phyloP scores from a whole-genome alignment of 1,140 invertebrate species.

The Paralvinella palmiformis region DNA sequence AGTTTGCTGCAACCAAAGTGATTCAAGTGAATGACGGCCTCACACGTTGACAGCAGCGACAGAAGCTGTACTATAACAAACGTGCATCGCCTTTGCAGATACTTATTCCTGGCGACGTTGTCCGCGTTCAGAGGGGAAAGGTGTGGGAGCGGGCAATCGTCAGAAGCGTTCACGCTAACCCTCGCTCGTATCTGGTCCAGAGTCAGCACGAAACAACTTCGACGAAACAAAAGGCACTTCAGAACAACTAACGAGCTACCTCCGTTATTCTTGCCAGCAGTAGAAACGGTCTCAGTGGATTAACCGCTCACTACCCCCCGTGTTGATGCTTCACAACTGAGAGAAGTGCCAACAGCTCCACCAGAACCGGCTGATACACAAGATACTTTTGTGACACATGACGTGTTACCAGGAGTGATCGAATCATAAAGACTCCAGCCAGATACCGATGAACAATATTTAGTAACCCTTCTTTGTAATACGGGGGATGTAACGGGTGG shows the following conservation, averaged over 20 bases:
- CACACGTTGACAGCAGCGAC: background rate
- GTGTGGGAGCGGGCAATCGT: background rate
- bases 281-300: background rate
- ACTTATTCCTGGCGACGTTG: background rate
- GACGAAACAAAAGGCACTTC: constrained; percentile 10
- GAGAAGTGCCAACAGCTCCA: constrained; percentile 5
- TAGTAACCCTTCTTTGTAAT: too few species aligned
- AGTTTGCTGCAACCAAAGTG: constrained; percentile 5
- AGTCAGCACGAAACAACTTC: background rate
- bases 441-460: too few species aligned
- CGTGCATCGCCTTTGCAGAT: background rate
- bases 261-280: background rate
- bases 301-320: background rate
- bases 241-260: background rate
- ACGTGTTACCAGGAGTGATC: too few species aligned
- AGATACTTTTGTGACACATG: background rate
- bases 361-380: constrained; percentile 4
- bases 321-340: background rate
- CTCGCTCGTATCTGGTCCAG: background rate
- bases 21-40: background rate
- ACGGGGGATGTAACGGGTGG: too few species aligned
- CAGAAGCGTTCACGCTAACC: too few species aligned
- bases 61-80: constrained; percentile 8
- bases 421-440: too few species aligned
- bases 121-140: constrained; percentile 3